Evolutionary conservation across 2,888 invertebrate species (phyloP).

Genomic region (Diarsia mendica): DNA sequence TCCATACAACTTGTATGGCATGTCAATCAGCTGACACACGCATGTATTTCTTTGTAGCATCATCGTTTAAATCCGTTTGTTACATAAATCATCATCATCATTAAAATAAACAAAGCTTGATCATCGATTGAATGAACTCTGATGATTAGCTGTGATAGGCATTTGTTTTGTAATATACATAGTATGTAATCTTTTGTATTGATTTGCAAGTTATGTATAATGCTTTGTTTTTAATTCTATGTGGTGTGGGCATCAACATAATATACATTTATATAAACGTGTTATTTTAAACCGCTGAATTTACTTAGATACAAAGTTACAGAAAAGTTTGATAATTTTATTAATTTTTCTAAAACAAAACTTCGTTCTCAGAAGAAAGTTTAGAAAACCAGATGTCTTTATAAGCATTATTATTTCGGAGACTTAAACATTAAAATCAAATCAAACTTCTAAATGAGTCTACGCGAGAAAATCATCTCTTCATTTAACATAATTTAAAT

Average conservation of each 20-base stretch:
- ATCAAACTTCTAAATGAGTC: not conserved
- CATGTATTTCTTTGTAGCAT: conserved; percentile 21
- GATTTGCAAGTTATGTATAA: conserved; percentile 1
- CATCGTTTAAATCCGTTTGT: conserved; percentile 26
- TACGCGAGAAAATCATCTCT: not conserved
- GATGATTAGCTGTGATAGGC: conserved; percentile 13
- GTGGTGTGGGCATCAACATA: not conserved
- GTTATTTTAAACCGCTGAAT: not conserved
- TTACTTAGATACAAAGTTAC: not conserved
- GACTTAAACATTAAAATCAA: not conserved
- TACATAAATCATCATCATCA: conserved; percentile 40
- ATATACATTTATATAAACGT: not conserved
- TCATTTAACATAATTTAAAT: not conserved
- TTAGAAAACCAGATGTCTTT: not conserved
- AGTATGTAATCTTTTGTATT: conserved; percentile 10
- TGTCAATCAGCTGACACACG: conserved; percentile 36
- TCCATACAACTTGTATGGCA: conserved; percentile 34
- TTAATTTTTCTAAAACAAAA: not conserved
- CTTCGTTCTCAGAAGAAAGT: not conserved
- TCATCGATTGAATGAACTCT: conserved; percentile 36
- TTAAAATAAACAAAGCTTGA: conserved; percentile 45
- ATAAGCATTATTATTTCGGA: not conserved
- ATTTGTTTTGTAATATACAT: conserved; percentile 23
- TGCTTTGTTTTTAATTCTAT: not conserved
- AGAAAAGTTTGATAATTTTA: not conserved